Percentiles rank a stretch among this genome's conserved stretches.
Conservation (phyloP, 2,113 vertebrate genomes). For the Parus major region DNA sequence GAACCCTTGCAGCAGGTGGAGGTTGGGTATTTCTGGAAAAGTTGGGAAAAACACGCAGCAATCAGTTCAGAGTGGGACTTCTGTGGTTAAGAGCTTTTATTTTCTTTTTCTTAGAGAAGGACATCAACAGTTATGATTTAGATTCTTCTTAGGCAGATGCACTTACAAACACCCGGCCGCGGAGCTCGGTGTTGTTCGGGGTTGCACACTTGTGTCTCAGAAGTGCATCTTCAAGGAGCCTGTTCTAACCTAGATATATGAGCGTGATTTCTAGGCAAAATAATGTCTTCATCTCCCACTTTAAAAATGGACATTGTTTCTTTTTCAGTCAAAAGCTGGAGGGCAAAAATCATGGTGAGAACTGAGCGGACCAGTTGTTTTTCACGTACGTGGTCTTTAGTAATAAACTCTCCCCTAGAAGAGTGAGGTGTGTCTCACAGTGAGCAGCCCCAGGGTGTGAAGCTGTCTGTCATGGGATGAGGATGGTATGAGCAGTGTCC, state of each 20-base stretch:
- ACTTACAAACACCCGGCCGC: not conserved
- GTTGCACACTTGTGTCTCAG: not conserved
- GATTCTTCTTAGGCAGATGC: not conserved
- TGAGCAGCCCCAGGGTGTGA: not conserved
- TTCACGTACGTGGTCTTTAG: not conserved
- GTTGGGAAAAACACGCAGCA: not conserved
- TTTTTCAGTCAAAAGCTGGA: not conserved
- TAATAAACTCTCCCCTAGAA: not conserved
- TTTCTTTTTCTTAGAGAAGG: not conserved
- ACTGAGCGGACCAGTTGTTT: not conserved
- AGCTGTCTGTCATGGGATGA: not conserved
- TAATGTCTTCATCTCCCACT: not conserved
- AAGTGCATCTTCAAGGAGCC: not conserved
- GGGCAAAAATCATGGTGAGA: not conserved
- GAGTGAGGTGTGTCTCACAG: not conserved
- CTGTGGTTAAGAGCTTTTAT: not conserved
- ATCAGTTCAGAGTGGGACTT: not conserved
- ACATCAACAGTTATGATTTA: not conserved
- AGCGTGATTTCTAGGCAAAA: not conserved
- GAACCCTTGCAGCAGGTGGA: fast-evolving
- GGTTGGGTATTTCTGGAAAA: not conserved
- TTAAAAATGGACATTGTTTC: not conserved
- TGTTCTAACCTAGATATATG: not conserved
- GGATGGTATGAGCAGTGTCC: not conserved
- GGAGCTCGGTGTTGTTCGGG: not conserved